Evolutionary conservation across 2,113 vertebrate species (phyloP).

Genomic region (Oryctolagus cuniculus): mOryCun1.1 NC_091435.1:111130501-111131000

Average conservation of each 20-base stretch:
- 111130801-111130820: not conserved
- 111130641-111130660: not conserved
- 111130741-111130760: not conserved
- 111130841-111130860: not conserved
- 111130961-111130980: not conserved
- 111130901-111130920: not conserved
- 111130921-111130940: not conserved
- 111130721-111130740: not conserved
- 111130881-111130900: not conserved
- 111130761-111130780: not conserved
- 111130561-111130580: not conserved
- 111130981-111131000: not conserved
- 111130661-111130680: not conserved
- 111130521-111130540: not conserved
- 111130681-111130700: not conserved
- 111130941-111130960: not conserved
- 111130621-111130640: not conserved
- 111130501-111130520: not conserved
- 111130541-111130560: not conserved
- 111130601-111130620: not conserved
- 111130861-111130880: not conserved
- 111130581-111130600: accelerated
- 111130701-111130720: not conserved
- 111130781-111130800: not conserved
- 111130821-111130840: not conserved